These are phyloP conservation scores for Lasioglossum vierecki DNA, from an alignment of 2,888 invertebrate genomes.

Conservation along the genomic window DNA sequence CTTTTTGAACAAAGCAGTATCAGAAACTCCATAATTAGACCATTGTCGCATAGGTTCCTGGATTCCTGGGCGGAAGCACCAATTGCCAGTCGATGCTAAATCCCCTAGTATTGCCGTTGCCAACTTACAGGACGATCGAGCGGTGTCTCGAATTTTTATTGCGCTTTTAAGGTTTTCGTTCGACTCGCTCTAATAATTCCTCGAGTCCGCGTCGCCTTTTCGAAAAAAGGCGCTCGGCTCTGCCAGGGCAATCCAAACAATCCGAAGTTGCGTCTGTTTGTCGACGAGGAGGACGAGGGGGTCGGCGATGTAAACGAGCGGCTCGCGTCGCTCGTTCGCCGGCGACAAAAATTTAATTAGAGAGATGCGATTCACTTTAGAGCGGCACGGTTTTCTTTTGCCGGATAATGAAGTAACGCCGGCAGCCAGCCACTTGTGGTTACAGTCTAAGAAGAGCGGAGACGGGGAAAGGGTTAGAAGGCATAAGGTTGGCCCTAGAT, in stretches of 20 bases:
- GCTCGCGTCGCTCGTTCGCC: conserved; percentile 31
- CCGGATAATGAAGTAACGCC: conserved; percentile 66
- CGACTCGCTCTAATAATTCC: background rate
- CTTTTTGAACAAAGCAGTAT: background rate
- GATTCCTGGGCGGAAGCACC: background rate
- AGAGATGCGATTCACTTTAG: conserved; percentile 55
- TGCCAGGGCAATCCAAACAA: conserved; percentile 31
- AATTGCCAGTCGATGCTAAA: background rate
- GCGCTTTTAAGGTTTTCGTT: background rate
- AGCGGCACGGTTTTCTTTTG: conserved; percentile 36
- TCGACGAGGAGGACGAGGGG: background rate
- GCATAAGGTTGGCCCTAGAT: conserved; percentile 41
- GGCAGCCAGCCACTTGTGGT: conserved; percentile 57
- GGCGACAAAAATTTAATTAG: conserved; percentile 69
- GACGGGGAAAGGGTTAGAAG: conserved; percentile 30
- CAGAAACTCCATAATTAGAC: background rate
- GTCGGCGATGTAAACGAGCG: conserved; percentile 52
- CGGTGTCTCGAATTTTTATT: background rate
- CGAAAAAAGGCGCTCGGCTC: background rate
- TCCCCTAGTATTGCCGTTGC: background rate
- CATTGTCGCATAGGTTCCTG: background rate
- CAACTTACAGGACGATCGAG: background rate
- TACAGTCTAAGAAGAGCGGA: conserved; percentile 31
- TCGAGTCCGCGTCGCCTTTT: background rate
- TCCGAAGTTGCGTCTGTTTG: conserved; percentile 39